These are phyloP conservation scores for Phthorimaea operculella DNA, from an alignment of 1,140 invertebrate species.

Conservation along the genomic window DNA sequence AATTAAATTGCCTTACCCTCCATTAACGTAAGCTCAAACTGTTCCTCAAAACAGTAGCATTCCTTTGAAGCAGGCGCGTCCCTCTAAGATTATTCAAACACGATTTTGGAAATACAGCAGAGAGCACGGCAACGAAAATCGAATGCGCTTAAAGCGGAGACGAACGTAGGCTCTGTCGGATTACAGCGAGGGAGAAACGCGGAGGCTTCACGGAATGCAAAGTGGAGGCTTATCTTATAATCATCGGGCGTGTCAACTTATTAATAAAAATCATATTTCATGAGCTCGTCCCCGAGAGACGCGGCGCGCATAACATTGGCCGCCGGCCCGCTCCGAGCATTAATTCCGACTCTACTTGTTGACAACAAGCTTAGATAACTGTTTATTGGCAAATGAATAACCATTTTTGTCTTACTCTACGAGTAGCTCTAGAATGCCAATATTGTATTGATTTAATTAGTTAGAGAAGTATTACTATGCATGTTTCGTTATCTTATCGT, in stretches of 20 bases:
- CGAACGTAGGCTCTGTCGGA: slow-evolving; percentile 39
- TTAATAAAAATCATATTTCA: slow-evolving; percentile 68
- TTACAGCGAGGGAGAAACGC: slow-evolving; percentile 42
- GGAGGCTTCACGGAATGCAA: slow-evolving; percentile 59
- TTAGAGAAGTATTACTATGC: too few relatives aligned
- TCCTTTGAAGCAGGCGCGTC: too few relatives aligned
- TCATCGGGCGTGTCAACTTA: slow-evolving; percentile 66
- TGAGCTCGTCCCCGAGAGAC: slow-evolving; percentile 26
- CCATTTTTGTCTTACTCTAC: too few relatives aligned
- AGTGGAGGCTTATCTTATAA: slow-evolving; percentile 67
- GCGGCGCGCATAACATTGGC: slow-evolving; percentile 28
- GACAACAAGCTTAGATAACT: slow-evolving; percentile 19
- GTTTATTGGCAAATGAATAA: too few relatives aligned
- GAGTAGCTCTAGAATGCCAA: too few relatives aligned
- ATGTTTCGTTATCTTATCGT: too few relatives aligned
- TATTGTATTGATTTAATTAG: too few relatives aligned
- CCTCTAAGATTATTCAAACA: too few relatives aligned
- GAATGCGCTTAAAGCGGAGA: slow-evolving; percentile 17
- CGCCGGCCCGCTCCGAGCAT: slow-evolving; percentile 19
- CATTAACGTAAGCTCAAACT: too few relatives aligned
- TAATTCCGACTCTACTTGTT: slow-evolving; percentile 36
- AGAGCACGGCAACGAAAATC: slow-evolving; percentile 10
- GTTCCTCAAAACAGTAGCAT: too few relatives aligned
- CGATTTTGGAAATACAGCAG: not conserved
- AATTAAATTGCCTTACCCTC: too few relatives aligned